Base-by-base conservation (phyloP, 2,797 vertebrate genomes). In the Pelochelys cantorii region DNA sequence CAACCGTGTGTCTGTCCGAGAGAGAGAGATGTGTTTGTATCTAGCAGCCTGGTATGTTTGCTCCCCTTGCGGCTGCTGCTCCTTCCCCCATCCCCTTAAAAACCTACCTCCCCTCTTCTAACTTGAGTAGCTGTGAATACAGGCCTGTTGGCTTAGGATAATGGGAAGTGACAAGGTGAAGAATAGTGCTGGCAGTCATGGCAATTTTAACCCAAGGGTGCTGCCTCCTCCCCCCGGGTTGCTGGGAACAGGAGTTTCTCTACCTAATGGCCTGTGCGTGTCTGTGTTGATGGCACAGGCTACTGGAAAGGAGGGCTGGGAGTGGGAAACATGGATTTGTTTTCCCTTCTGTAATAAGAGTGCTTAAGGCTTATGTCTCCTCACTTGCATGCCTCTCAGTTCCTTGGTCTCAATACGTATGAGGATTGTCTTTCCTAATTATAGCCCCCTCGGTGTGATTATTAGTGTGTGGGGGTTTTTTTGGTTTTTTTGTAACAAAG, bases 131-230 rank as follows among this genome's bases (percentile, higher is more conserved):
- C 93, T 31, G 92, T 98, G 96, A 96, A 95, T 95, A 93, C 86
- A 89, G 90, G 91, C 82, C 94, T 77, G 54, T 96, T 92, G 95
- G 95, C 96, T 93, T 97, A 92, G 89, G 94, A 96, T 98, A 98
- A 98, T 97, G 95, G 95, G 95, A 97, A 97, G 91, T 97, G 97
- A 98, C 97, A 98, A 96, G 96, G 94, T 92, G 95, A 97, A 98
- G 97, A 97, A 97, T 97, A 92, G 96, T 85, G 94, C 93, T 97
- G 96, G 96, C 97, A 92, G 97, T 93, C 97, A 91, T 62, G 86
- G 97, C 90, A 93, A 96, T 97, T 98, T 97, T 97, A 94, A 94
- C 93, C 90, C 93, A 92, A 96, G 95, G 92, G 97, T 97, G 96
- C 94, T 88, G 83, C 94, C 77, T 93, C 96, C 84, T 65, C 74